Percentiles rank a stretch among this genome's conserved stretches.
Evolutionary conservation across 2,888 invertebrate genomes (phyloP).

Genomic region (Metallyticus violacea): DNA sequence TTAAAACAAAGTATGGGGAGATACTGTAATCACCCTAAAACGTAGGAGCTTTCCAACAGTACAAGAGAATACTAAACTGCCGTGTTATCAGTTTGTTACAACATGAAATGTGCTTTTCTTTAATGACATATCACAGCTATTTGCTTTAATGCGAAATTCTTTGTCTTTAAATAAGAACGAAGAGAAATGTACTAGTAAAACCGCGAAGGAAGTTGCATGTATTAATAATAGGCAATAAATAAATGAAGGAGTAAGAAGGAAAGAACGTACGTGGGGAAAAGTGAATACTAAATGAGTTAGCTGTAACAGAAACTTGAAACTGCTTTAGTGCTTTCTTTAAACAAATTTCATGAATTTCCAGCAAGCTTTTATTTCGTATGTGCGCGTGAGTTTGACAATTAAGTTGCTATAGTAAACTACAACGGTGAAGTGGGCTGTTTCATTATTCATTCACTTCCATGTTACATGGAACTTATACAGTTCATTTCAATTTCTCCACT

Average conservation of each 20-base stretch:
- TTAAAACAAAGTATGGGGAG: too few species aligned
- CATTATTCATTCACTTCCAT: not conserved
- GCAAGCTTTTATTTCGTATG: not conserved
- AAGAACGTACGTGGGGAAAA: not conserved
- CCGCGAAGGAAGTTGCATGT: not conserved
- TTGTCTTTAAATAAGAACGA: too few species aligned
- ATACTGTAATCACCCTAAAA: too few species aligned
- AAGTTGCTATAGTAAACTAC: not conserved
- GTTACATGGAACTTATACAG: not conserved
- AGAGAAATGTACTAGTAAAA: too few species aligned
- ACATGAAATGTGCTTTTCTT: too few species aligned
- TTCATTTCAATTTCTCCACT: not conserved
- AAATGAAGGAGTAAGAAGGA: not conserved
- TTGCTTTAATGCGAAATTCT: too few species aligned
- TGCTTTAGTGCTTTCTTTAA: not conserved
- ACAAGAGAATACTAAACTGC: too few species aligned
- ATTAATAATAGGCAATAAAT: not conserved
- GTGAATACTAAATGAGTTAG: not conserved
- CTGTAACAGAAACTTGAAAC: not conserved
- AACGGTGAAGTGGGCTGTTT: not conserved
- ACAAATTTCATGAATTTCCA: not conserved
- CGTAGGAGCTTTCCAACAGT: too few species aligned
- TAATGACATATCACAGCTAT: too few species aligned
- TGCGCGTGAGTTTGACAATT: not conserved
- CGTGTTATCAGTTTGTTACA: too few species aligned